Conservation (phyloP, 2,888 invertebrate species). For the Syrista parreyssii region DNA sequence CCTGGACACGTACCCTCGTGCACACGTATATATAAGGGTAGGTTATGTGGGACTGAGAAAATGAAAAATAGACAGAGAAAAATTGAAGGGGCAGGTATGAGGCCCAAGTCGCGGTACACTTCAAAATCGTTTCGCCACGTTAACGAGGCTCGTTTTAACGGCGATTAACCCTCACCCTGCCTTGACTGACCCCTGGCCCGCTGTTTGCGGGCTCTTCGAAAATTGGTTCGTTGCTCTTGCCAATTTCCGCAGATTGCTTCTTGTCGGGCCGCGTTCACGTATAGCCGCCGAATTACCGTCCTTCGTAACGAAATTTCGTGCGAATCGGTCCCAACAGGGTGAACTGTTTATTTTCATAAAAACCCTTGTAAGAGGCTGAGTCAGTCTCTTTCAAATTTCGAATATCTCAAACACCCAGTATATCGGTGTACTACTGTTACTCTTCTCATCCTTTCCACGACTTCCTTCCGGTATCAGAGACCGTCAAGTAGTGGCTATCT, state of each 20-base stretch:
- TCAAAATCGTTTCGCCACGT: slow-evolving; percentile 47
- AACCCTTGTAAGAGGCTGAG: slow-evolving; percentile 9
- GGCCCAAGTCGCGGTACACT: slow-evolving; percentile 3
- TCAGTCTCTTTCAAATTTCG: no score
- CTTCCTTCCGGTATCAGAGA: slow-evolving; percentile 11
- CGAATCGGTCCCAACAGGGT: slow-evolving; percentile 57
- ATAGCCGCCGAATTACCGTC: not conserved
- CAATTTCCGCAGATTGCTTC: slow-evolving; percentile 58
- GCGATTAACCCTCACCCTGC: slow-evolving; percentile 60
- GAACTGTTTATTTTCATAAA: slow-evolving; percentile 63
- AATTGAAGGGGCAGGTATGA: slow-evolving; percentile 1
- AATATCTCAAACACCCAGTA: no score
- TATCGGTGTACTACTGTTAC: no score
- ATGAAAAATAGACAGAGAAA: not conserved
- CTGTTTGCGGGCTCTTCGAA: slow-evolving; percentile 56
- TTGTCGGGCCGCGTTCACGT: slow-evolving; percentile 20
- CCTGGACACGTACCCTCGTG: no score
- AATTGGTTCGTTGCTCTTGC: slow-evolving; percentile 62
- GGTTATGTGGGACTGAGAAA: no score
- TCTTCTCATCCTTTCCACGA: not conserved
- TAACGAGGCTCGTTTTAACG: slow-evolving; percentile 65
- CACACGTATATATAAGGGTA: no score
- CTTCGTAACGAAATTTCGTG: slow-evolving; percentile 54
- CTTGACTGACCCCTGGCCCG: slow-evolving; percentile 55
- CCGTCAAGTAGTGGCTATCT: no score